phyloP scores from a whole-genome alignment of 2,888 invertebrate genomes.

The Cerastis leucographa region DNA sequence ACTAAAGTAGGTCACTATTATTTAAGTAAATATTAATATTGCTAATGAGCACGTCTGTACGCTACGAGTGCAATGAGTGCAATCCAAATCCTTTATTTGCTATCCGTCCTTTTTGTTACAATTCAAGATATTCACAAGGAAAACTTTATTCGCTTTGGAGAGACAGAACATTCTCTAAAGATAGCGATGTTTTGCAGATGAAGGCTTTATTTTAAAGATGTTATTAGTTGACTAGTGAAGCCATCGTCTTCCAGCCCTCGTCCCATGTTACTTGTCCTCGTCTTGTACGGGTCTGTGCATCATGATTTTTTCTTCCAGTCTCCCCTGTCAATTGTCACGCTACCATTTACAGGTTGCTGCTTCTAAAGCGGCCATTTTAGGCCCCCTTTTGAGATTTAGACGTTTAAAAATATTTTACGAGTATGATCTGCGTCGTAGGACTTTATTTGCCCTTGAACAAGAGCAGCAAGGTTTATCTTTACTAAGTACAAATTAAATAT shows the following conservation, averaged over 20 bases:
- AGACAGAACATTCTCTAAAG: not conserved
- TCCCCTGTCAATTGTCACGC: not conserved
- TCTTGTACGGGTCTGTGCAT: not conserved
- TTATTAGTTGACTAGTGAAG: not conserved
- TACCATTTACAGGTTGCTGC: not conserved
- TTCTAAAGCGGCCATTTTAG: not conserved
- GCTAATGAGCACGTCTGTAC: no score
- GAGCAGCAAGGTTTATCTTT: slow-evolving; percentile 15
- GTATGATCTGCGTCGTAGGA: slow-evolving; percentile 19
- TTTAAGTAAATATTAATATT: no score
- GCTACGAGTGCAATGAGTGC: no score
- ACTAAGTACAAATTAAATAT: slow-evolving; percentile 34
- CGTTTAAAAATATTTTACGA: slow-evolving; percentile 39
- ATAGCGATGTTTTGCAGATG: slow-evolving; percentile 12
- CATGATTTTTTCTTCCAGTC: not conserved
- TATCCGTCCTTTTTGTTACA: slow-evolving; percentile 17
- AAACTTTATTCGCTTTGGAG: not conserved
- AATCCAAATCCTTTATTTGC: no score
- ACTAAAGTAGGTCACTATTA: no score
- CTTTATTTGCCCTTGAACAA: slow-evolving; percentile 28
- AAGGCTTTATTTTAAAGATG: not conserved
- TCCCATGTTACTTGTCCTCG: not conserved
- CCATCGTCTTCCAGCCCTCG: not conserved
- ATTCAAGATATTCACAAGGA: not conserved
- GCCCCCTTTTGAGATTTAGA: slow-evolving; percentile 6